Base-by-base conservation (phyloP, 2,797 vertebrate genomes). In the Apogon hyalosoma region DNA sequence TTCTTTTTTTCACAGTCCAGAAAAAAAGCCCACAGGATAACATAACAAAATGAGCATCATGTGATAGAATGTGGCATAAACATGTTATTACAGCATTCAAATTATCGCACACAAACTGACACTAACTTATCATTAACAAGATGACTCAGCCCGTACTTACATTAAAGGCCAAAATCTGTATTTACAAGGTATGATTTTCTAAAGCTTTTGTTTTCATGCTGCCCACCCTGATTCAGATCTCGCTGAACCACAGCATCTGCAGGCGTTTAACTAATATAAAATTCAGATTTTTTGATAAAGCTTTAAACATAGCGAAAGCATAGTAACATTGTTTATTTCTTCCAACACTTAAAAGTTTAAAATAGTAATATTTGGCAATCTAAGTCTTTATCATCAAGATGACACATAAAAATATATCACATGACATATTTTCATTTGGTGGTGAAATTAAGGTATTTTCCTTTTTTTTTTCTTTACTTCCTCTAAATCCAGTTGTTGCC, bases 101-200 rank as follows among this genome's bases (percentile, higher is more conserved):
- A 78, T 16, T 50, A 38, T 69, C 31, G 48, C 69, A 79, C 76
- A 77, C 77, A 84, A 73, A 76, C 46, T 52, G 14, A 71, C 67
- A 59, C 55, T 80, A 40, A 63, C 70, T 74, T 83, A 61, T 84
- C 70, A 87, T 91, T 85, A 80, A 47, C 59, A 24, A 4, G 80
- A 73, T 81, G 73, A 85, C 55, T 85, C 52, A 71, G 56, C 69
- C 60, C 73, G 39, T 72, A 75, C 59, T 74, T 83, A 71, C 43
- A 73, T 11, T 16, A 28, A 54, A 72, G 60, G 49, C 6, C 28
- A 79, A 71, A 65, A 51, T 51, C 38, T 64, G 33, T 77, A 63
- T 85, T 80, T 85, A 85, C 58, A 53, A 50, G 46, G 14, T 5
- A 63, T 3, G 18, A 51, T 54, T 75, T 43, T 56, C 11, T 38